Conservation (phyloP, 2,888 invertebrate species). For the Xanthia icteritia region DNA sequence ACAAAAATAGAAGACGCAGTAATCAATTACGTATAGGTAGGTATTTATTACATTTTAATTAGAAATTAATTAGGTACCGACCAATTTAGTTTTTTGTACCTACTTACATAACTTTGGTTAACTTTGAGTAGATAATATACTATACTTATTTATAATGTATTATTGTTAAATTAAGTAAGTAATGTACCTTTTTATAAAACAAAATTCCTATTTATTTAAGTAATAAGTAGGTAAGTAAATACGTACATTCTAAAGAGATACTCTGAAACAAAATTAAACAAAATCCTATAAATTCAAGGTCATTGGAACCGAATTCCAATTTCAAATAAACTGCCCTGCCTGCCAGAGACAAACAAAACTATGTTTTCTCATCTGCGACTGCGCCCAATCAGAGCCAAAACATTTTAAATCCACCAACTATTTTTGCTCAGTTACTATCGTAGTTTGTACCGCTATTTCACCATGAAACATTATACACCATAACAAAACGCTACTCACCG, state of each 20-base stretch:
- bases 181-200: background rate
- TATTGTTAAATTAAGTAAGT: background rate
- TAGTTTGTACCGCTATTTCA: conserved; percentile 73
- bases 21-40: conserved; percentile 1
- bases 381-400: conserved; percentile 16
- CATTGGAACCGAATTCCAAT: conserved; percentile 11
- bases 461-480: conserved; percentile 80
- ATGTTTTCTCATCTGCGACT: background rate
- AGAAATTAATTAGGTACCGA: background rate
- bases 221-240: too few relatives aligned
- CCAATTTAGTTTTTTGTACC: background rate
- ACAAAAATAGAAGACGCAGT: conserved; percentile 21
- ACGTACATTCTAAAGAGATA: background rate
- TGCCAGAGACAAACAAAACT: conserved; percentile 30
- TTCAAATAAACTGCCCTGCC: conserved; percentile 33
- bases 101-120: background rate
- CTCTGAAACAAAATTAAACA: background rate
- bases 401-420: conserved; percentile 52
- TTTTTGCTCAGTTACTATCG: conserved; percentile 58
- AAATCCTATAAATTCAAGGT: conserved; percentile 22
- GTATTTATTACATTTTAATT: background rate
- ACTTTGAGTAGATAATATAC: background rate
- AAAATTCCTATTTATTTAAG: background rate
- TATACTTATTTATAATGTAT: background rate
- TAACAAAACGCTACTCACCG: conserved; percentile 83